Evolutionary conservation across 2,888 invertebrate species (phyloP).

Genomic region (Spodoptera exigua): DNA sequence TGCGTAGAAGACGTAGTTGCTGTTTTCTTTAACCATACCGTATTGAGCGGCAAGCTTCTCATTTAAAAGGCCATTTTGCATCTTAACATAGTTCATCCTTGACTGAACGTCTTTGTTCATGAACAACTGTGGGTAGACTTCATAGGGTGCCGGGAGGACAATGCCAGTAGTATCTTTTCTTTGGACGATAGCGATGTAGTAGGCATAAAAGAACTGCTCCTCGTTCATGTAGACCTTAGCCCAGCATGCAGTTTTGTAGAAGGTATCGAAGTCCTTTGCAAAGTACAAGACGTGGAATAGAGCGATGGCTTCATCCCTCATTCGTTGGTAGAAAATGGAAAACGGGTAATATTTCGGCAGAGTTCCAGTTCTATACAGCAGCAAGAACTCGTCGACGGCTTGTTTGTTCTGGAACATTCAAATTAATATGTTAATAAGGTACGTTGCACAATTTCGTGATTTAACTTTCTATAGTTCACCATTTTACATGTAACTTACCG

Average conservation of each 20-base stretch:
- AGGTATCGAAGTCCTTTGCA: conserved; percentile 90
- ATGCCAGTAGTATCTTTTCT: conserved; percentile 89
- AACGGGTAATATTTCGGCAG: conserved; percentile 85
- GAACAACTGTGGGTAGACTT: conserved; percentile 91
- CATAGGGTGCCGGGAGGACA: conserved; percentile 91
- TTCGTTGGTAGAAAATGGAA: conserved; percentile 82
- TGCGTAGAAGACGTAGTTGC: conserved; percentile 84
- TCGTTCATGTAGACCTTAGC: conserved; percentile 90
- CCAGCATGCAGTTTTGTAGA: conserved; percentile 89
- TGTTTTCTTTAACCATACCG: conserved; percentile 78
- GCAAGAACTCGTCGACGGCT: conserved; percentile 81
- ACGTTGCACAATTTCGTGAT: too few relatives aligned
- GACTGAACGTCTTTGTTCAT: conserved; percentile 88
- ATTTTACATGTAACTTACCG: conserved; percentile 40
- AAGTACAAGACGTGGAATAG: conserved; percentile 89
- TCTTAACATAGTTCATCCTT: conserved; percentile 80
- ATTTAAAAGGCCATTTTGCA: conserved; percentile 72
- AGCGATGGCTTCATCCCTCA: conserved; percentile 84
- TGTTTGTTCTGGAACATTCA: conserved; percentile 74
- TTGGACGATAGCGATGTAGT: conserved; percentile 89
- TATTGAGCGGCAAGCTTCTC: conserved; percentile 72
- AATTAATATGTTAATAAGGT: too few relatives aligned
- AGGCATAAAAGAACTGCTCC: conserved; percentile 90
- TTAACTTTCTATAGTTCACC: too few relatives aligned
- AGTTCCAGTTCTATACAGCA: conserved; percentile 79